Conservation (phyloP, 2,113 vertebrate species). For the Athene cunicularia region DNA sequence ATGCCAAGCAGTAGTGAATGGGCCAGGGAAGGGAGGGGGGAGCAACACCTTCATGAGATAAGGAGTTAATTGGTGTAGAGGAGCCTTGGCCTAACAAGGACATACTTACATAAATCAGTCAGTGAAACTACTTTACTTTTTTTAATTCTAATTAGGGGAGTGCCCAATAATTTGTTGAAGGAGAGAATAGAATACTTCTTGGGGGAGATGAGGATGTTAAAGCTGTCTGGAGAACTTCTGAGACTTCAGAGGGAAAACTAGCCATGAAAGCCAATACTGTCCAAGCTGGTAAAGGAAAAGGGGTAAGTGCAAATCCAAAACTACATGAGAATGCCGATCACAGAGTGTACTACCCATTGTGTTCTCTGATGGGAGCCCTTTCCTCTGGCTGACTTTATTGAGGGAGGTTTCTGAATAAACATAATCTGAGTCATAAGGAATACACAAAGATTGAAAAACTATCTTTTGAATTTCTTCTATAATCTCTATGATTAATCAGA, state of each 20-base stretch:
- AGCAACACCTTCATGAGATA: rapidly evolving
- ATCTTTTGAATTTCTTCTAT: background rate
- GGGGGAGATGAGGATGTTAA: background rate
- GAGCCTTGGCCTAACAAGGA: background rate
- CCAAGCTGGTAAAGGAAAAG: background rate
- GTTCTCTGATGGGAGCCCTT: background rate
- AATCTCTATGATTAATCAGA: background rate
- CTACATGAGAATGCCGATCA: too few species aligned
- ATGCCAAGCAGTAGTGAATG: background rate
- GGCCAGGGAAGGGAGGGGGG: background rate
- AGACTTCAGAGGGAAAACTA: background rate
- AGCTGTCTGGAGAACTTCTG: background rate
- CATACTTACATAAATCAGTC: too few species aligned
- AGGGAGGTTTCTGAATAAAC: background rate
- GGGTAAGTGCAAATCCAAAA: background rate
- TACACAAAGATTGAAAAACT: background rate
- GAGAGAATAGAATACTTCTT: background rate
- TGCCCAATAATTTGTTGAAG: background rate
- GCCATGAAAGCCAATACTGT: background rate
- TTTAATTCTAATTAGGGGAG: too few species aligned
- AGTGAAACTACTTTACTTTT: background rate
- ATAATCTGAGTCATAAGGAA: background rate
- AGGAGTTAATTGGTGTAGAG: background rate
- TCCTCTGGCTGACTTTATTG: background rate
- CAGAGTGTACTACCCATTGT: background rate